Evolutionary conservation across 2,888 invertebrate genomes (phyloP).

Genomic region (Drosophila paranaensis): DNA sequence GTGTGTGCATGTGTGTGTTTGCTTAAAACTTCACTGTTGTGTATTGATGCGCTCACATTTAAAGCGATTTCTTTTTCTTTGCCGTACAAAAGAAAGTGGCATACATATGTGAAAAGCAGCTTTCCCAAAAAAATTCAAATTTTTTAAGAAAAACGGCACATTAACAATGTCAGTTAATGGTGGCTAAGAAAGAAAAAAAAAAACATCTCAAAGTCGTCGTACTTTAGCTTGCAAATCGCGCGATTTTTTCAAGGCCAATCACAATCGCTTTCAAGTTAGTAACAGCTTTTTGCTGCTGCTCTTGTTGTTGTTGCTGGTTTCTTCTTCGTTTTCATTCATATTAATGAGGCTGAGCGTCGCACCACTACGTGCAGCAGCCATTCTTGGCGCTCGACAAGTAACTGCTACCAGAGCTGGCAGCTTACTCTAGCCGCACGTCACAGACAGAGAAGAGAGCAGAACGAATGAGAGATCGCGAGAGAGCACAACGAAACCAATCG

Average conservation of each 20-base stretch:
- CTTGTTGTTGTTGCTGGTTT: constrained; percentile 39
- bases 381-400: constrained; percentile 25
- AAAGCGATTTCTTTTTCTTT: constrained; percentile 44
- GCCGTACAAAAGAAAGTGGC: constrained; percentile 44
- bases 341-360: constrained; percentile 52
- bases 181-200: not conserved
- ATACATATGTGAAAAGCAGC: constrained; percentile 29
- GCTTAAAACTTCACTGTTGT: constrained; percentile 10
- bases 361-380: constrained; percentile 10
- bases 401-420: constrained; percentile 20
- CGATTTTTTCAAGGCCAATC: constrained; percentile 65
- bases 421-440: constrained; percentile 13
- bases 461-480: not conserved
- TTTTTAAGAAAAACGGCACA: not conserved
- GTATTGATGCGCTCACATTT: constrained; percentile 34
- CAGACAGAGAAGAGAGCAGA: constrained; percentile 4
- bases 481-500: constrained; percentile 34
- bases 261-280: constrained; percentile 51
- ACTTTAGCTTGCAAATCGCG: constrained; percentile 45
- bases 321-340: constrained; percentile 64
- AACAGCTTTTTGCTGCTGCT: constrained; percentile 39
- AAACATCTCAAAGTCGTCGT: constrained; percentile 7
- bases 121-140: constrained; percentile 33
- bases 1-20: not conserved
- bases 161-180: constrained; percentile 6